Evolutionary conservation across 2,888 invertebrate genomes (phyloP), one percentile per base, ranked within the genome.

Genomic region (Drosophila kokeensis): DNA sequence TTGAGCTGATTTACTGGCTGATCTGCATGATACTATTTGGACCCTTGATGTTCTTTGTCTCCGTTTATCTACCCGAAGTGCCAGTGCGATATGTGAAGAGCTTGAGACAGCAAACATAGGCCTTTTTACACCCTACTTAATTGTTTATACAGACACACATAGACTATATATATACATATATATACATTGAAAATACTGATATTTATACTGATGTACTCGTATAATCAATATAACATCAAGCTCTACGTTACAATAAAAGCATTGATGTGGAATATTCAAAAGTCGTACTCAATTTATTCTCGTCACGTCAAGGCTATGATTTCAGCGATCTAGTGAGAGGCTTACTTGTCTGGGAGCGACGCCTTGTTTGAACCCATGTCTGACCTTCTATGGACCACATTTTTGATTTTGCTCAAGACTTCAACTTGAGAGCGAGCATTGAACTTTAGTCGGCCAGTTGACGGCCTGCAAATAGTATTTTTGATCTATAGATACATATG

Each of bases 81-180:
- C 96, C 96, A 69, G 94, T 96, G 82, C 93, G 96, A 85, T 94
- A 96, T 84, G 93, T 96, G 64, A 94, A 95, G 81, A 94, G 95
- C 90, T 94, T 84, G 53, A 81, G 88, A 67, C 80, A 87, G 58
- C 76, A 80, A 52, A 90, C 85, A 58, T 85, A 80, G 78, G 52
- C 55, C 64, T 57, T 64, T 72, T 65, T 69, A 57, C 58, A 70
- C 60, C 53, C 65, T 42, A 57, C 55, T 68, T 65, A 68, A 76
- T 63, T 65, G 59, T 54, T 48, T 50, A 59, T 30, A 68, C 38
- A 69, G 8, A 45, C 30, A 75, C 18, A 57, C 30, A 87, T 81
- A 89, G 68, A 78, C 32, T 53, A 57, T 50, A 64, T 40, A 55
- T 18, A 71, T 53, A 57, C 48, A 64, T 40, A 55, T 18, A 71